phyloP scores from a whole-genome alignment of 2,113 vertebrate species.

The Cyanoliseus patagonus region DNA sequence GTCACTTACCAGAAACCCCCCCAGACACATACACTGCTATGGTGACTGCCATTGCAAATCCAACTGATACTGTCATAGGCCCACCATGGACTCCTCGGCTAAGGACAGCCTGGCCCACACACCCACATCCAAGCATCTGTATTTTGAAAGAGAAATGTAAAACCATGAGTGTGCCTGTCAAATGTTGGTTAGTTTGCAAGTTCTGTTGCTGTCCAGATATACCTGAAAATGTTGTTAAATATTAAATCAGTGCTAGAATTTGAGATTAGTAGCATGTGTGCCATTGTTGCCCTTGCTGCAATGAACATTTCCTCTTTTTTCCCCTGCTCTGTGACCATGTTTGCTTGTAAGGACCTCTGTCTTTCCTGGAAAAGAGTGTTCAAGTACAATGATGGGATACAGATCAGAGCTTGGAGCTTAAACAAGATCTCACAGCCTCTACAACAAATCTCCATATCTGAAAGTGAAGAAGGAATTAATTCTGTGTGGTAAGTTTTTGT shows the following conservation, averaged over 20 bases:
- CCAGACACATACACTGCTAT: constrained; percentile 88
- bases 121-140: constrained; percentile 92
- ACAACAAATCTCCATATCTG: neutral
- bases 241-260: neutral
- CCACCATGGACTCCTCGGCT: constrained; percentile 83
- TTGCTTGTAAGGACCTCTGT: neutral
- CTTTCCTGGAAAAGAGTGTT: neutral
- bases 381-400: neutral
- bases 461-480: neutral
- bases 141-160: neutral
- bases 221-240: neutral
- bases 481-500: neutral
- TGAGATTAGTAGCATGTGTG: neutral
- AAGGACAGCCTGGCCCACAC: constrained; percentile 87
- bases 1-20: constrained; percentile 89
- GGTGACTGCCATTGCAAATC: constrained; percentile 88
- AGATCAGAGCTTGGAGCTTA: neutral
- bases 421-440: neutral
- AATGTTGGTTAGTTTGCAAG: neutral
- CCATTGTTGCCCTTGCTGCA: neutral
- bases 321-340: neutral
- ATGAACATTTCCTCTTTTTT: neutral
- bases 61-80: constrained; percentile 79
- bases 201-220: neutral
- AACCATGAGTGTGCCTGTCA: neutral